Conservation (phyloP, 2,888 invertebrate species). For the Selenia dentaria region DNA sequence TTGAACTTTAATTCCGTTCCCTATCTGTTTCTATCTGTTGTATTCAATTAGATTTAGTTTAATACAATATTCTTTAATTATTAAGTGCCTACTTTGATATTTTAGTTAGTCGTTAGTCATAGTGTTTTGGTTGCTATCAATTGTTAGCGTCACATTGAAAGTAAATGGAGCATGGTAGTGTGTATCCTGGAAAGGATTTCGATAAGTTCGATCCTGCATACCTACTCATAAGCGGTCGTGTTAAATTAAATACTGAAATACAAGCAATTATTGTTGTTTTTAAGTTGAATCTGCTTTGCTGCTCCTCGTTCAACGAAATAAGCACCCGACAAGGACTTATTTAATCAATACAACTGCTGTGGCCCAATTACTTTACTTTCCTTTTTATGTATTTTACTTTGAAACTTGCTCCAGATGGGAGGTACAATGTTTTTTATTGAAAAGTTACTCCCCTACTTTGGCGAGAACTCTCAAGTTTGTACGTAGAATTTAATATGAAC, state of each 20-base stretch:
- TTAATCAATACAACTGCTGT: conserved; percentile 19
- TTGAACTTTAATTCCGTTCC: conserved; percentile 24
- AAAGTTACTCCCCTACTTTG: conserved; percentile 25
- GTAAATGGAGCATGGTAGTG: conserved; percentile 28
- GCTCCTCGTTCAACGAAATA: conserved; percentile 4
- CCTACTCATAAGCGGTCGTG: too few relatives aligned
- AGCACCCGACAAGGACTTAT: conserved; percentile 1
- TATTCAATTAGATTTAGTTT: conserved; percentile 32
- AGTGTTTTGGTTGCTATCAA: conserved; percentile 13
- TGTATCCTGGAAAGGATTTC: conserved; percentile 14
- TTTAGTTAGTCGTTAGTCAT: conserved; percentile 20
- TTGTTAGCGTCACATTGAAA: conserved; percentile 20
- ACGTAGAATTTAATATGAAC: conserved; percentile 27
- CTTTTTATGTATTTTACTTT: conserved; percentile 20
- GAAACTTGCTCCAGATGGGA: conserved; percentile 11
- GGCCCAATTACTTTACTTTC: conserved; percentile 23
- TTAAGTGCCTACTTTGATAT: conserved; percentile 19
- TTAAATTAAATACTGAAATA: too few relatives aligned
- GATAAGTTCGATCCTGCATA: conserved; percentile 12
- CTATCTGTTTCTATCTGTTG: conserved; percentile 19
- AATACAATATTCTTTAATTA: conserved; percentile 21
- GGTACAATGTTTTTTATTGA: conserved; percentile 25
- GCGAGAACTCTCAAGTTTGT: conserved; percentile 21
- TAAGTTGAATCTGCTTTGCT: too few relatives aligned
- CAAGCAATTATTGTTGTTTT: too few relatives aligned